Evolutionary conservation across 2,113 vertebrate genomes (phyloP), one percentile per base, ranked within the genome.

Genomic region (Struthio camelus): DNA sequence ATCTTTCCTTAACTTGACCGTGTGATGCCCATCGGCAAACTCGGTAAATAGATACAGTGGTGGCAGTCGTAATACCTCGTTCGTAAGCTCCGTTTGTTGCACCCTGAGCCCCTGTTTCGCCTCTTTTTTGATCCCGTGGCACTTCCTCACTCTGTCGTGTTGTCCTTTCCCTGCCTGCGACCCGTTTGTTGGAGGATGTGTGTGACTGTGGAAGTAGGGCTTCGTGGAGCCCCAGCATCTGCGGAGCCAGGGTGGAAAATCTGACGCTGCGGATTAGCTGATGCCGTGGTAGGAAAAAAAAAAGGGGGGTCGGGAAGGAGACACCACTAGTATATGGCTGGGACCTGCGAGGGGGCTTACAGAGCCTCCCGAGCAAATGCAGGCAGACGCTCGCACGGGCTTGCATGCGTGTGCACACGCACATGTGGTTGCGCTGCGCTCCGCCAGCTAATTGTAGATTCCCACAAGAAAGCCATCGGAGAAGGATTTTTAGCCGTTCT

Each of bases 391-490:
- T 93, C 36, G 25, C 16, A 34, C 36, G 7, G 4, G 20, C 32
- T 82, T 70, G 53, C 28, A 16, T 44, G 58, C 2, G 4, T 79
- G 75, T 10, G 2, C 1, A 1, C 25, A 6, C 32, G 16, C 94
- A 87, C 94, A 87, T 81, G 62, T 75, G 80, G 72, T 53, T 80
- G 40, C 32, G 86, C 80, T 51, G 66, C 34, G 2, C 59, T 46
- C 67, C 32, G 54, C 56, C 56, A 75, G 51, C 65, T 89, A 40
- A 5, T 83, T 77, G 36, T 3, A 62, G 69, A 73, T 71, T 90
- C 86, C 93, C 94, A 94, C 77, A 81, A 93, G 94, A 93, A 93
- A 94, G 65, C 46, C 78, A 89, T 93, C 75, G 92, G 69, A 65
- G 61, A 88, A 69, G 84, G 94, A 81, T 64, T 84, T 75, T 59